Evolutionary conservation across 2,113 vertebrate species (phyloP), one percentile per base, ranked within the genome.

Genomic region (Stigmatopora argus): DNA sequence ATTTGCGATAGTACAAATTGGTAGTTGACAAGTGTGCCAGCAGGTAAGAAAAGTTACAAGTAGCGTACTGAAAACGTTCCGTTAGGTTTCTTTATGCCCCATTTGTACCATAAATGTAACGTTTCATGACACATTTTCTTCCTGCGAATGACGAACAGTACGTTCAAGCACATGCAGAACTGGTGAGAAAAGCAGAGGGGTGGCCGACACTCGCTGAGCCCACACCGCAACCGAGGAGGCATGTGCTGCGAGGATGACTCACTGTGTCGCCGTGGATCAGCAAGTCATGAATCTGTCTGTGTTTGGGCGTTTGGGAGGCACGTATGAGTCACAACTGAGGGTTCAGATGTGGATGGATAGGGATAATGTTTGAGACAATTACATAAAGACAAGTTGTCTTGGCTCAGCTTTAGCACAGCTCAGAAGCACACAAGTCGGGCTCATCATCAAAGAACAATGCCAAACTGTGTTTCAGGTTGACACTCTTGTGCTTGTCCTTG

Each of bases 201-300:
- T 56, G 75, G 74, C 72, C 65, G 70, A 65, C 66, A 65, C 69
- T 75, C 17, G 71, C 77, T 74, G 80, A 81, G 78, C 85, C 84
- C 77, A 87, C 83, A 70, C 62, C 69, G 48, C 80, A 70, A 75
- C 17, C 80, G 83, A 86, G 85, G 84, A 84, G 84, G 81, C 65
- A 61, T 79, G 79, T 69, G 75, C 78, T 38, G 74, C 48, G 12
- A 21, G 70, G 61, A 75, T 87, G 85, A 89, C 68, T 86, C 83
- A 89, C 66, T 8, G 64, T 64, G 18, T 38, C 61, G 76, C 77
- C 77, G 77, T 68, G 83, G 83, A 87, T 78, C 83, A 79, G 77
- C 76, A 64, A 86, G 87, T 88, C 87, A 87, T 85, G 82, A 79
- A 85, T 85, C 70, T 34, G 73, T 82, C 80, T 80, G 76, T 68